Conservation (phyloP, 1,140 invertebrate species). For the Drosophila erecta region DNA sequence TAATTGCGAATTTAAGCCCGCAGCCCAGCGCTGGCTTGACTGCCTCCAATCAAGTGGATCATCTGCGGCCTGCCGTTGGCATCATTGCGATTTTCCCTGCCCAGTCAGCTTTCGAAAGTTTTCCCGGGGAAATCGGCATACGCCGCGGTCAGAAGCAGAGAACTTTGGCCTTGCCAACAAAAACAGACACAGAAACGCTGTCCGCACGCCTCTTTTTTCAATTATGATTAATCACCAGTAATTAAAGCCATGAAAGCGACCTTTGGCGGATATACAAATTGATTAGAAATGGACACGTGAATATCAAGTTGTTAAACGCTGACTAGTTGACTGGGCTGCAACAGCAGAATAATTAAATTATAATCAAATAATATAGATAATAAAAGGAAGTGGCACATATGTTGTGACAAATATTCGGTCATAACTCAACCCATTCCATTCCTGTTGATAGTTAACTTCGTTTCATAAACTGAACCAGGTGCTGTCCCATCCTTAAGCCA, state of each 20-base stretch:
- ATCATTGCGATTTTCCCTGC: constrained; percentile 5
- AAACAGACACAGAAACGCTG: constrained; percentile 2
- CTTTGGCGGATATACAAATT: constrained; percentile 40
- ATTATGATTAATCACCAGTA: constrained; percentile 71
- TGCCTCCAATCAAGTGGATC: constrained; percentile 41
- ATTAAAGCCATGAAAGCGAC: constrained; percentile 57
- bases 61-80: constrained; percentile 43
- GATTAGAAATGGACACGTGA: constrained; percentile 40
- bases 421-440: background rate
- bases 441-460: background rate
- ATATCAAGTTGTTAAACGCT: constrained; percentile 17
- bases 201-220: constrained; percentile 42
- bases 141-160: constrained; percentile 37
- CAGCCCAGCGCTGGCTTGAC: constrained; percentile 25
- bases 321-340: background rate
- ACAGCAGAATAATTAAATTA: too few species aligned
- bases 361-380: background rate
- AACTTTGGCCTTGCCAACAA: constrained; percentile 20
- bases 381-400: too few species aligned
- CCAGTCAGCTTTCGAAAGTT: constrained; percentile 49
- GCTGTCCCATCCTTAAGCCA: background rate
- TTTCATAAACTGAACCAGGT: background rate
- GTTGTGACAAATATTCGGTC: too few species aligned
- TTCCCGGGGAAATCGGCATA: constrained; percentile 28
- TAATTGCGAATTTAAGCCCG: constrained; percentile 73